Evolutionary conservation across 2,113 vertebrate genomes (phyloP).

Genomic region (Rostratula benghalensis): DNA sequence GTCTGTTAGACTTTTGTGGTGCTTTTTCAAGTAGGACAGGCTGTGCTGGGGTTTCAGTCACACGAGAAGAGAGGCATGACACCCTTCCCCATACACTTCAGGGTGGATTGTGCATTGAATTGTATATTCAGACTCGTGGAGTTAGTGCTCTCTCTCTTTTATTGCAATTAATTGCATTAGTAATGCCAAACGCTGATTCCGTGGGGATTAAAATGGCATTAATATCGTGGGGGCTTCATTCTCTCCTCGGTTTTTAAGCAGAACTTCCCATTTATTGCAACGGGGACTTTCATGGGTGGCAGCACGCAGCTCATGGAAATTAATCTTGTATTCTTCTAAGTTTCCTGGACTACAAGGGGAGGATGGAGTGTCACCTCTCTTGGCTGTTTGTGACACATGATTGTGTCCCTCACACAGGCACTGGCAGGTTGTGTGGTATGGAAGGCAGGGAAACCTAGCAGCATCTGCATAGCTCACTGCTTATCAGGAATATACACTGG

Average conservation of each 20-base stretch:
- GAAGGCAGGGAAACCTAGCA: constrained; percentile 55
- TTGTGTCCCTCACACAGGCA: constrained; percentile 16
- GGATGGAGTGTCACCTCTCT: constrained; percentile 2
- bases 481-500: constrained; percentile 78
- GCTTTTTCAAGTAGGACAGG: not conserved
- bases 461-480: constrained; percentile 75
- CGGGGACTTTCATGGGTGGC: not conserved
- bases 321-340: constrained; percentile 56
- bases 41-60: not conserved
- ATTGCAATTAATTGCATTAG: constrained; percentile 41
- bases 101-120: not conserved
- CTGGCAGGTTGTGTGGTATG: constrained; percentile 49
- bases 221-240: not conserved
- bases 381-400: not conserved
- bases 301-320: not conserved
- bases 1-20: not conserved
- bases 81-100: not conserved
- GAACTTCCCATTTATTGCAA: not conserved
- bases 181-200: not conserved
- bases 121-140: not conserved
- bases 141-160: not conserved
- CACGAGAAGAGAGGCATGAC: not conserved
- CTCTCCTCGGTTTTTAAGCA: not conserved
- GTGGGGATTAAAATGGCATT: constrained; percentile 1
- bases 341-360: constrained; percentile 35